Conservation (phyloP, 2,113 vertebrate genomes). For the Rattus rattus region DNA sequence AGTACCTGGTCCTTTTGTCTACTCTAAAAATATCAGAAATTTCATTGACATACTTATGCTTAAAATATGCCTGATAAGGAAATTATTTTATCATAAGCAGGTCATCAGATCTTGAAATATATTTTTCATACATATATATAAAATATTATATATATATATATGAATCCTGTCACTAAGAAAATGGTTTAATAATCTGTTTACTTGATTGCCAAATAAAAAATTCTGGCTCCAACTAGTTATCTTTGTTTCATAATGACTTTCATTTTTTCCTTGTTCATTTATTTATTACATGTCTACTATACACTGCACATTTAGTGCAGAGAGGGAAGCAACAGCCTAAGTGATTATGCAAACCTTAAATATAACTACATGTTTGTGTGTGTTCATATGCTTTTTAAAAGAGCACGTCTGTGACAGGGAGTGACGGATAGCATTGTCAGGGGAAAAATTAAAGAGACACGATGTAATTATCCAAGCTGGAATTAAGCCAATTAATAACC, state of each 20-base stretch:
- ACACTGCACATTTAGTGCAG: constrained; percentile 23
- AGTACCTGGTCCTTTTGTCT: constrained; percentile 67
- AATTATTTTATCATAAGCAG: constrained; percentile 73
- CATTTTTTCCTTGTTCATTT: constrained; percentile 55
- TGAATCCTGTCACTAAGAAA: constrained; percentile 85
- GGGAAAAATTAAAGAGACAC: constrained; percentile 82
- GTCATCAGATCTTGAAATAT: constrained; percentile 81
- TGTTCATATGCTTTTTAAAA: constrained; percentile 70
- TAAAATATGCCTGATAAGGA: constrained; percentile 55
- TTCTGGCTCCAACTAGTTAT: constrained; percentile 66
- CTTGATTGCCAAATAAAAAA: constrained; percentile 68
- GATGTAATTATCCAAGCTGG: constrained; percentile 83
- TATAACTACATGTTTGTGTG: constrained; percentile 71
- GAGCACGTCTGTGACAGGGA: constrained; percentile 78
- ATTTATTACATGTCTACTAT: constrained; percentile 51
- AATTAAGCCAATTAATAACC: constrained; percentile 84
- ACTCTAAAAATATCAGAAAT: constrained; percentile 68
- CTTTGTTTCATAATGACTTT: constrained; percentile 68
- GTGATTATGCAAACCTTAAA: constrained; percentile 60
- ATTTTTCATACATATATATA: constrained; percentile 35
- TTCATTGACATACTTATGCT: constrained; percentile 59
- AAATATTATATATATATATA: constrained; percentile 49
- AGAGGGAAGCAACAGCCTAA: not conserved
- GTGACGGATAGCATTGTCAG: constrained; percentile 79
- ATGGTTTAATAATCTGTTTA: constrained; percentile 80